phyloP scores from a whole-genome alignment of 2,797 vertebrate species.

The Phaenicophaeus curvirostris region DNA sequence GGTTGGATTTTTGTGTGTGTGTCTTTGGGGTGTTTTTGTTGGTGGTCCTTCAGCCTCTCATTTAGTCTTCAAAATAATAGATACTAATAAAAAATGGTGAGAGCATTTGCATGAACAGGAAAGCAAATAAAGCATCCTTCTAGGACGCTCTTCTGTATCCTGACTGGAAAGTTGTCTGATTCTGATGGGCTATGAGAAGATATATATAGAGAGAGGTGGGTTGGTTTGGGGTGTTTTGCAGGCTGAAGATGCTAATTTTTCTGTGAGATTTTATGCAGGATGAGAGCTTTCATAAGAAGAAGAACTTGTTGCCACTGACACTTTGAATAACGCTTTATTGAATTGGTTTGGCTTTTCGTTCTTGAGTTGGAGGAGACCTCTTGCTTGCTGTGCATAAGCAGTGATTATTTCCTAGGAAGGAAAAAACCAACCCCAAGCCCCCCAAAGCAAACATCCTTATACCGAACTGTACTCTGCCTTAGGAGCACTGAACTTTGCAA shows the following conservation, averaged over 20 bases:
- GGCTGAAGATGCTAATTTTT: background rate
- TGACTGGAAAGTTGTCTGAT: background rate
- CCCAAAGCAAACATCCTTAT: background rate
- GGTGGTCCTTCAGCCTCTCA: background rate
- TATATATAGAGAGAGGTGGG: background rate
- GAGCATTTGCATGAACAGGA: background rate
- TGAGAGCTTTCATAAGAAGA: background rate
- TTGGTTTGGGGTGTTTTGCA: background rate
- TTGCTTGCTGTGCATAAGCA: background rate
- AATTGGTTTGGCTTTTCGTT: background rate
- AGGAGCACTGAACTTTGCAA: background rate
- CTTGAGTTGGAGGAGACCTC: background rate
- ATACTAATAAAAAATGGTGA: background rate
- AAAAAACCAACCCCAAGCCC: background rate
- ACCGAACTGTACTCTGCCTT: background rate
- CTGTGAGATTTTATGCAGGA: background rate
- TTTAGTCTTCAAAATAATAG: background rate
- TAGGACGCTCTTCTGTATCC: background rate
- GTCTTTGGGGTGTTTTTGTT: background rate
- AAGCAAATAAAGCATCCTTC: background rate
- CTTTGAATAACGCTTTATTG: background rate
- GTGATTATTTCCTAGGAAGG: background rate
- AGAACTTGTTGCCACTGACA: background rate
- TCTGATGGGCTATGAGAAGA: background rate
- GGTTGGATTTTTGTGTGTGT: rapidly evolving